Percentiles rank a stretch among this genome's conserved stretches.
These are phyloP conservation scores for Megathymus violae DNA, from an alignment of 1,140 invertebrate genomes.

Conservation along the genomic window DNA sequence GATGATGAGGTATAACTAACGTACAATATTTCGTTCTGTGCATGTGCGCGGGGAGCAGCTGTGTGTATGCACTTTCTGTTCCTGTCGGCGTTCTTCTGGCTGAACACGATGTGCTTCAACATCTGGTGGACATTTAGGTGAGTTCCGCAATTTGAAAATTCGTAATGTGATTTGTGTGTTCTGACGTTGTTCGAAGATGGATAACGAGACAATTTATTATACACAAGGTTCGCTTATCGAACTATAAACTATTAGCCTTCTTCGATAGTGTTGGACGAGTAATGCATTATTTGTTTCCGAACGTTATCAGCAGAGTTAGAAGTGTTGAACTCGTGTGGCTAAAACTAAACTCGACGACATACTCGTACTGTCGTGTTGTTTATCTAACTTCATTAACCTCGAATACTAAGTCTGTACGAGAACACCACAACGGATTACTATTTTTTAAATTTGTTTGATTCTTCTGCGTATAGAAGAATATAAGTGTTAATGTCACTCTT, in stretches of 20 bases:
- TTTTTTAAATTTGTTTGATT: too few relatives aligned
- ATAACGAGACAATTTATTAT: not conserved
- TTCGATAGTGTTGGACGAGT: not conserved
- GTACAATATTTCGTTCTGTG: slow-evolving; percentile 45
- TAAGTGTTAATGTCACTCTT: too few relatives aligned
- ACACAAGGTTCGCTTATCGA: not conserved
- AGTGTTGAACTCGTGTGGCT: not conserved
- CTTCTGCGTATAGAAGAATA: too few relatives aligned
- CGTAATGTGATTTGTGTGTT: too few relatives aligned
- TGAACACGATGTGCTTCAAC: slow-evolving; percentile 97
- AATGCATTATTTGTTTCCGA: not conserved
- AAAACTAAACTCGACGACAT: too few relatives aligned
- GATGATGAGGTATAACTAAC: too few relatives aligned
- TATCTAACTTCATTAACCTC: too few relatives aligned
- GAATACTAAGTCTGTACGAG: too few relatives aligned
- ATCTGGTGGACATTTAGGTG: slow-evolving; percentile 96
- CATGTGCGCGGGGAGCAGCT: slow-evolving; percentile 87
- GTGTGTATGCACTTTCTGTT: slow-evolving; percentile 96
- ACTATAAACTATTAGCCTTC: not conserved
- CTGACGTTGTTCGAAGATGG: not conserved
- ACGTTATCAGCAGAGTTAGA: slow-evolving; percentile 1
- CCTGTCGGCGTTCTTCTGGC: slow-evolving; percentile 97
- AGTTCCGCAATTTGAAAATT: too few relatives aligned
- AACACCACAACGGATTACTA: too few relatives aligned
- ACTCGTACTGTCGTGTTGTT: too few relatives aligned